Evolutionary conservation across 2,888 invertebrate genomes (phyloP).

Genomic region (Lysandra coridon): DNA sequence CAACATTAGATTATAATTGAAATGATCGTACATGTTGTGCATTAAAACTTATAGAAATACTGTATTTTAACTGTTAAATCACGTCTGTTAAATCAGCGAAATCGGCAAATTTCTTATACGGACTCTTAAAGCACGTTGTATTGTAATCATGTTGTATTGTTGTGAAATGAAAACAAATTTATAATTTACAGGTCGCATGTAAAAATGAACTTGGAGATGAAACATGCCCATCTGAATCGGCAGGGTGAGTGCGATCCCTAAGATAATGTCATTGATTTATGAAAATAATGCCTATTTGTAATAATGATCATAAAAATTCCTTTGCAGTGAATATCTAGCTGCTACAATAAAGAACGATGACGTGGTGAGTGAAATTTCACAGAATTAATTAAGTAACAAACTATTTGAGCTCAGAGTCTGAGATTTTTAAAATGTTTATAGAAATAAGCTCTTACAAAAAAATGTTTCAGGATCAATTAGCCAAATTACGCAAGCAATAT

Average conservation of each 20-base stretch:
- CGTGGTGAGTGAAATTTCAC: constrained; percentile 52
- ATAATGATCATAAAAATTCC: constrained; percentile 18
- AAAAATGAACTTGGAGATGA: constrained; percentile 55
- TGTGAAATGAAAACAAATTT: constrained; percentile 16
- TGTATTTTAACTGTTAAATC: too few species aligned
- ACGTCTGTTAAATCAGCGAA: too few species aligned
- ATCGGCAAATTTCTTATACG: too few species aligned
- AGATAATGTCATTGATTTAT: not conserved
- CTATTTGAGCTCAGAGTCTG: not conserved
- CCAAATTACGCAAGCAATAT: constrained; percentile 75
- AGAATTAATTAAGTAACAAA: too few species aligned
- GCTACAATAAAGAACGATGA: constrained; percentile 64
- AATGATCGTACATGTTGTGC: too few species aligned
- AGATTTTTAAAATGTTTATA: not conserved
- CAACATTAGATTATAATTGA: too few species aligned
- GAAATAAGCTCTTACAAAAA: constrained; percentile 9
- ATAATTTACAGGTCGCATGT: constrained; percentile 45
- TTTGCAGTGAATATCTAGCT: constrained; percentile 64
- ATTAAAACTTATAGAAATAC: too few species aligned
- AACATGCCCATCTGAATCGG: constrained; percentile 67
- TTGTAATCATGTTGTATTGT: not conserved
- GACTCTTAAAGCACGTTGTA: not conserved
- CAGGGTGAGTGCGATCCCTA: constrained; percentile 52
- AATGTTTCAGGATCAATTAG: constrained; percentile 64
- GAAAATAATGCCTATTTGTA: constrained; percentile 5